Evolutionary conservation across 2,797 vertebrate species (phyloP), one percentile per base, ranked within the genome.

Genomic region (Tragopan temminckii): DNA sequence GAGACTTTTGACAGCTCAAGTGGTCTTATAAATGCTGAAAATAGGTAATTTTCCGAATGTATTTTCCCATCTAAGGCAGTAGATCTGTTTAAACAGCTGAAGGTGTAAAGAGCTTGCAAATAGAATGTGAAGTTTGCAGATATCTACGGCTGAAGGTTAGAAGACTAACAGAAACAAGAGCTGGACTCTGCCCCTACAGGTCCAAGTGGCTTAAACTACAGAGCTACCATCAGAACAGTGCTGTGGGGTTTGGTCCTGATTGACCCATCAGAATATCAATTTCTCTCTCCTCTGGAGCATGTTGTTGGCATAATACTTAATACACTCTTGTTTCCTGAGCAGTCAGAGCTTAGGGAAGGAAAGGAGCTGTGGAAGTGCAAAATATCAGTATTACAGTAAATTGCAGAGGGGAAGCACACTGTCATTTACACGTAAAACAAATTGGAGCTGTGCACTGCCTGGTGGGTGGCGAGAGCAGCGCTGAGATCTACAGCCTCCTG

Each of bases 31-130:
- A 57, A 61, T 27, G 83, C 69, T 61, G 82, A 95, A 93, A 90
- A 95, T 76, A 95, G 58, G 75, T 24, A 7, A 27, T 82, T 81
- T 84, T 86, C 95, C 93, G 90, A 72, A 91, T 86, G 64, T 64
- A 81, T 52, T 64, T 74, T 77, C 35, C 25, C n/a, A 61, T n/a
- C 43, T 80, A 20, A 86, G 33, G 52, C 17, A 80, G 59, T 57
- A 40, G 61, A 70, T 80, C 61, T 90, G 70, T 82, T 86, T 87
- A 89, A 85, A 83, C 84, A 93, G 85, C 78, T 77, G 89, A 90
- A 36, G 88, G 6, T 66, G 77, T 33, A 79, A 50, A 90, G 38
- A 64, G 68, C 19, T 81, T 89, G 70, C 52, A 62, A 85, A 80
- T 70, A 4, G 50, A 80, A 63, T 2, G 20, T 29, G 31, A 40